phyloP scores from a whole-genome alignment of 1,140 invertebrate species.

The Zaprionus lachaisei region DNA sequence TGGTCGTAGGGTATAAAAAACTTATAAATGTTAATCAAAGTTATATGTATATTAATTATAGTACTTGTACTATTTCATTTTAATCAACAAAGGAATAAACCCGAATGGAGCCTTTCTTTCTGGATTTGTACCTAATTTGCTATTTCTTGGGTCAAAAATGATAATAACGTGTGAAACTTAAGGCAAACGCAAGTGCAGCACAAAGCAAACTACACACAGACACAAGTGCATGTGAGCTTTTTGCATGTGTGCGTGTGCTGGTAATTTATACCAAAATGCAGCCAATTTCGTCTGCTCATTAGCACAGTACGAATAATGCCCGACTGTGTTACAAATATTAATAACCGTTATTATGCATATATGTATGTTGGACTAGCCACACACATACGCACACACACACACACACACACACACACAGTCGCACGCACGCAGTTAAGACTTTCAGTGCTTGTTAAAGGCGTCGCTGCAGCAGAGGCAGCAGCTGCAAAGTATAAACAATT shows the following conservation, averaged over 20 bases:
- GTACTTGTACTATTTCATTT: too few species aligned
- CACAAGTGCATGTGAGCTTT: not conserved
- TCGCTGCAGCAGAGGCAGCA: constrained; percentile 39
- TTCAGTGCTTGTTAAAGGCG: constrained; percentile 41
- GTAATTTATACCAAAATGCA: not conserved
- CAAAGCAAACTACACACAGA: too few species aligned
- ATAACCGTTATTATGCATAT: constrained; percentile 6
- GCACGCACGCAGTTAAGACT: constrained; percentile 7
- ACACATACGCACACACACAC: too few species aligned
- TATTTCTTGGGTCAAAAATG: too few species aligned
- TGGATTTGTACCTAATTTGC: too few species aligned
- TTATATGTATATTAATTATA: too few species aligned
- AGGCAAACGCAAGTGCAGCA: not conserved
- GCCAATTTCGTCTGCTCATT: constrained; percentile 4
- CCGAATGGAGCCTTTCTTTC: too few species aligned
- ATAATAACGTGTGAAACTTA: not conserved
- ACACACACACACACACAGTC: not conserved
- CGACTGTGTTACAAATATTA: constrained; percentile 1
- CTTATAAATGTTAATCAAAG: too few species aligned
- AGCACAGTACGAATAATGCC: not conserved
- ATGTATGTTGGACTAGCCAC: not conserved
- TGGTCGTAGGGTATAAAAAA: too few species aligned
- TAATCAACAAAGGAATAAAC: too few species aligned
- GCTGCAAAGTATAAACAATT: constrained; percentile 78
- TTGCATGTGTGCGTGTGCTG: not conserved